A percentile compares a stretch with the other conserved stretches of the same genome.
Conservation (phyloP, 1,140 invertebrate genomes). For the Acromyrmex heyeri region DNA sequence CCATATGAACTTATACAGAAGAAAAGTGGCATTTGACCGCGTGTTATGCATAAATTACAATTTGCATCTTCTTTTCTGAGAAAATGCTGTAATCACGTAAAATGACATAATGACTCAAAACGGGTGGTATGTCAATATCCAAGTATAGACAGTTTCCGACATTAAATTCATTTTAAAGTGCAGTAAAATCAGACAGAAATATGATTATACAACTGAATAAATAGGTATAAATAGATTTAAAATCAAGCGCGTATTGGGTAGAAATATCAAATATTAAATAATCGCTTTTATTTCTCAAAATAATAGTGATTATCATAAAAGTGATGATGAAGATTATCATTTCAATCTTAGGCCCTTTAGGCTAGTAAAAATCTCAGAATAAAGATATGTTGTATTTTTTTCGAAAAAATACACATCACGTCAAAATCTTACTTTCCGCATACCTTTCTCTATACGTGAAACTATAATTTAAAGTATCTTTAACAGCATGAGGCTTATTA, state of each 20-base stretch:
- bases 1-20: conserved; percentile 55
- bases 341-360: not conserved
- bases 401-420: not conserved
- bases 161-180: conserved; percentile 20
- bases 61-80: conserved; percentile 36
- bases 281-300: conserved; percentile 3
- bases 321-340: not conserved
- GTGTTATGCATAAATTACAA: conserved; percentile 43
- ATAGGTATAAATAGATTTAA: not conserved
- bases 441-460: not conserved
- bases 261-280: not conserved
- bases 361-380: not conserved
- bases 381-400: not conserved
- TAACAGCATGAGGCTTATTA: not conserved
- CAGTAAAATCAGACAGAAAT: conserved; percentile 1
- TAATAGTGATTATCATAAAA: not conserved
- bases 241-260: not conserved
- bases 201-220: not conserved
- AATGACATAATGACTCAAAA: conserved; percentile 37
- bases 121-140: not conserved
- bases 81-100: conserved; percentile 30
- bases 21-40: conserved; percentile 47
- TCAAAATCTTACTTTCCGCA: conserved; percentile 17
- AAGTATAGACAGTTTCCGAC: conserved; percentile 20
- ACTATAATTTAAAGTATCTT: not conserved